A percentile compares a stretch with the other conserved stretches of the same genome.
These are phyloP conservation scores for Actinia equina DNA, from an alignment of 64 coral and sea anemone species.

Conservation along the genomic window DNA sequence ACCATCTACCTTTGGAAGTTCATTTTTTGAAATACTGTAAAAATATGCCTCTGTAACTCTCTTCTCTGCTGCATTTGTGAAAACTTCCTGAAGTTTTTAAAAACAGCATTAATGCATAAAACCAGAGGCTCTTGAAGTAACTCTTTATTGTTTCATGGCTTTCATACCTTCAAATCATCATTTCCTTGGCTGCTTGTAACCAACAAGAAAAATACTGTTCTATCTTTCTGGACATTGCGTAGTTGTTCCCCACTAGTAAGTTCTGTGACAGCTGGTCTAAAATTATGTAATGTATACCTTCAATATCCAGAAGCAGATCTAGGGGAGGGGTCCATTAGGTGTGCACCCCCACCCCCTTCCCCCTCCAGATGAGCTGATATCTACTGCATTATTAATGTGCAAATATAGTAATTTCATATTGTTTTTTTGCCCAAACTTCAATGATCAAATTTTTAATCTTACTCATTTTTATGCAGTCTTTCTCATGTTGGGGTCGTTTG, in stretches of 20 bases:
- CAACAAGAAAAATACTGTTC: conserved; percentile 81
- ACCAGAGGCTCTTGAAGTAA: not conserved
- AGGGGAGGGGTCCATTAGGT: too few relatives aligned
- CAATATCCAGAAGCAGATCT: too few relatives aligned
- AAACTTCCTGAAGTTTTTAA: conserved; percentile 38
- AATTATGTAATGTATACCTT: not conserved
- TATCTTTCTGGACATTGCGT: conserved; percentile 56
- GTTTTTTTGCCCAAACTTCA: too few relatives aligned
- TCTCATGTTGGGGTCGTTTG: too few relatives aligned
- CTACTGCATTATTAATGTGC: too few relatives aligned
- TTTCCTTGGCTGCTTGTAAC: conserved; percentile 48
- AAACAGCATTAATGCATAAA: not conserved
- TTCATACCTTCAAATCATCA: conserved; percentile 57
- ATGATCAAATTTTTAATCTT: too few relatives aligned
- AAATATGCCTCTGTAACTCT: conserved; percentile 80
- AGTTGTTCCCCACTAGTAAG: conserved; percentile 65
- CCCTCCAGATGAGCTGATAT: not conserved
- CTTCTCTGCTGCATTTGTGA: conserved; percentile 64
- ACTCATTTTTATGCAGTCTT: too few relatives aligned
- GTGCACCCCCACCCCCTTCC: too few relatives aligned
- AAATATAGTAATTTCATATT: too few relatives aligned
- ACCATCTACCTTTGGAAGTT: conserved; percentile 50
- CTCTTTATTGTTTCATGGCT: not conserved
- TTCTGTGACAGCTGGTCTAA: conserved; percentile 81
- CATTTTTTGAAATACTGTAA: conserved; percentile 53